A percentile compares a stretch with the other conserved stretches of the same genome.
Conservation (phyloP, 2,113 vertebrate species). For the Archocentrus centrarchus region DNA sequence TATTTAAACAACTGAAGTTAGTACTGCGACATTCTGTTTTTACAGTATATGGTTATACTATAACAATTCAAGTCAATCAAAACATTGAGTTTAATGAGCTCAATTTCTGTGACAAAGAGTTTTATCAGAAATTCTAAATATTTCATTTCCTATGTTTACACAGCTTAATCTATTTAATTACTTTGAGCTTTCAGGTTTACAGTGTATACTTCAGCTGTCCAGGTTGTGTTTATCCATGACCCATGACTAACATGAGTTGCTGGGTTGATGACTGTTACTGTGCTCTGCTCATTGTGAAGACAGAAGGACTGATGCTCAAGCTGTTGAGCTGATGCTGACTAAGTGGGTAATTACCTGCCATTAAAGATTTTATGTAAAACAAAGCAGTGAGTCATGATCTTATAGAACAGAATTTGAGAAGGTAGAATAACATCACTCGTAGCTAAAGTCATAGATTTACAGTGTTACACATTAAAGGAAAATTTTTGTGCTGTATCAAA, state of each 20-base stretch:
- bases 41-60: too few species aligned
- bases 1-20: too few species aligned
- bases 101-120: not conserved
- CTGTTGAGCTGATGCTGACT: not conserved
- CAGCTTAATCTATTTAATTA: not conserved
- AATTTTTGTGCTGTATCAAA: too few species aligned
- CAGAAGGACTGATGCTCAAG: not conserved
- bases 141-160: not conserved
- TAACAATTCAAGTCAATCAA: not conserved
- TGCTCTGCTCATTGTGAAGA: slow-evolving; percentile 5
- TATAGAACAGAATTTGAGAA: not conserved
- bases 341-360: slow-evolving; percentile 3
- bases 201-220: not conserved
- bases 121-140: not conserved
- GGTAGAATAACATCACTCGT: not conserved
- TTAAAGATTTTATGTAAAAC: slow-evolving; percentile 11
- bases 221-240: not conserved
- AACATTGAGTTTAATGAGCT: not conserved
- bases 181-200: not conserved
- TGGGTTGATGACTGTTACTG: slow-evolving; percentile 1
- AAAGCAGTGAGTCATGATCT: slow-evolving; percentile 6
- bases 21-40: too few species aligned
- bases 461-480: too few species aligned
- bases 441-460: not conserved
- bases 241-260: not conserved